phyloP scores from a whole-genome alignment of 35 echinoderm and acorn worm species.

The Acanthaster planci region DNA sequence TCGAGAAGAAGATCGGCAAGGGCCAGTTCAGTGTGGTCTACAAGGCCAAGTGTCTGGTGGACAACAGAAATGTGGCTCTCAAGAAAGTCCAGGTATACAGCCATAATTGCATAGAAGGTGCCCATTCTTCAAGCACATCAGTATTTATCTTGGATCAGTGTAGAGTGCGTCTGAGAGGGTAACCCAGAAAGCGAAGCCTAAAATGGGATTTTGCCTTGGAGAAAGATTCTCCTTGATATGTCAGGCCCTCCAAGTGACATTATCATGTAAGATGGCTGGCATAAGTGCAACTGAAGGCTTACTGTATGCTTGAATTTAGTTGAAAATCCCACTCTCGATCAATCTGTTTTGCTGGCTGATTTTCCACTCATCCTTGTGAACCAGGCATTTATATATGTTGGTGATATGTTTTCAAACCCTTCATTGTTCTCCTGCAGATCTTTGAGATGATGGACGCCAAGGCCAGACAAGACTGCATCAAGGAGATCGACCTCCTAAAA shows the following conservation, averaged over 20 bases:
- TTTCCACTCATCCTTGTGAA: too few relatives aligned
- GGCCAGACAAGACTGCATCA: slow-evolving; percentile 96
- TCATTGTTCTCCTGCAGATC: slow-evolving; percentile 72
- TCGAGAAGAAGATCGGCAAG: slow-evolving; percentile 97
- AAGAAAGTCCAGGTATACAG: slow-evolving; percentile 95
- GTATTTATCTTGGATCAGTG: too few relatives aligned
- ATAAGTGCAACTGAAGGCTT: too few relatives aligned
- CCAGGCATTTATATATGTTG: too few relatives aligned
- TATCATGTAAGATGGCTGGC: too few relatives aligned
- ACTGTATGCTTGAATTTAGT: too few relatives aligned
- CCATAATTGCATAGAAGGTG: background rate
- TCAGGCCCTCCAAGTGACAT: too few relatives aligned
- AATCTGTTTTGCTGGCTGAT: background rate
- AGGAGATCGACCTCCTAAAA: slow-evolving; percentile 99
- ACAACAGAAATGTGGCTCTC: slow-evolving; percentile 77
- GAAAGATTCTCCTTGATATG: too few relatives aligned
- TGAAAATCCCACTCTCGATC: background rate
- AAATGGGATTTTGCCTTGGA: too few relatives aligned
- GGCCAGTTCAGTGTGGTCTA: slow-evolving; percentile 98
- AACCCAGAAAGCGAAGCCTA: too few relatives aligned
- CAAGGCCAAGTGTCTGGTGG: slow-evolving; percentile 77
- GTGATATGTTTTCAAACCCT: background rate
- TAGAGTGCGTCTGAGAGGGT: too few relatives aligned
- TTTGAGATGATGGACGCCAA: slow-evolving; percentile 99
- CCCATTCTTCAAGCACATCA: too few relatives aligned